A percentile compares a stretch with the other conserved stretches of the same genome.
phyloP scores from a whole-genome alignment of 2,113 vertebrate genomes.

The Rhinolophus ferrumequinum region DNA sequence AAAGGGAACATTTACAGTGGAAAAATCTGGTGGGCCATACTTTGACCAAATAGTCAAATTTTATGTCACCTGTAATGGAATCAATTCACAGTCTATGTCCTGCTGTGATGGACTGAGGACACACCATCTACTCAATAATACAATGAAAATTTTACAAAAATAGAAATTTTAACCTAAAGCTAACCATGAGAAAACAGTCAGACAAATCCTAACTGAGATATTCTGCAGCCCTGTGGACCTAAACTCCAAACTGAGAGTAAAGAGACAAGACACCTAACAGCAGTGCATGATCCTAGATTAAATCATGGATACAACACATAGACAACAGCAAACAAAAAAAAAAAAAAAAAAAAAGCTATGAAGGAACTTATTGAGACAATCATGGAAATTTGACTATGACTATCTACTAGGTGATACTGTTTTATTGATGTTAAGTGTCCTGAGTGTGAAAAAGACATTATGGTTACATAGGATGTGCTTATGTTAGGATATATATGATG shows the following conservation, averaged over 20 bases:
- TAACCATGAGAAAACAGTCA: constrained; percentile 2
- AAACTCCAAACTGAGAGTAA: not conserved
- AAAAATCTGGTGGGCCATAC: not conserved
- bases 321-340: not conserved
- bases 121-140: not conserved
- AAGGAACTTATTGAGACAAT: not conserved
- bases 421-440: not conserved
- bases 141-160: not conserved
- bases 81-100: not conserved
- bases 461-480: not conserved
- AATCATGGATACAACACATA: not conserved
- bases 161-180: not conserved
- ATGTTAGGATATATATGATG: not conserved
- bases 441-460: not conserved
- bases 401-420: not conserved
- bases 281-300: not conserved
- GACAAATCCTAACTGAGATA: not conserved
- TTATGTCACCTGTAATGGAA: not conserved
- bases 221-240: not conserved
- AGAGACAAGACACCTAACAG: not conserved
- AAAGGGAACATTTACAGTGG: not conserved
- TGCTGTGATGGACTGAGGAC: not conserved
- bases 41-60: not conserved
- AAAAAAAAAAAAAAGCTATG: too few species aligned
- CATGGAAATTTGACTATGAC: not conserved